phyloP scores from a whole-genome alignment of 2,113 vertebrate species.

The Melospiza georgiana region DNA sequence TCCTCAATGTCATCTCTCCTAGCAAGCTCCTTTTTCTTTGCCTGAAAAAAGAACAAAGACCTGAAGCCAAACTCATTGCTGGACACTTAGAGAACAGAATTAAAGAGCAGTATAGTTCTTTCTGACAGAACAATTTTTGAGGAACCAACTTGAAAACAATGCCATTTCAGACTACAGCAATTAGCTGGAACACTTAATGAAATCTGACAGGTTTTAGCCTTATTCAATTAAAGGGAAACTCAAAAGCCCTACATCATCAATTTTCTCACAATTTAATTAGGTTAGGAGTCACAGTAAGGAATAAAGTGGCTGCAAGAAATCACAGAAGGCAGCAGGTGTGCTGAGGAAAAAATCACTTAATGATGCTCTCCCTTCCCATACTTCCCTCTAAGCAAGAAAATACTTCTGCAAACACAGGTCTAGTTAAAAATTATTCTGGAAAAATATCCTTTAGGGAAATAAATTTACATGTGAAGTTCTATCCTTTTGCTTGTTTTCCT shows the following conservation, averaged over 20 bases:
- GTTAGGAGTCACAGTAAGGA: background rate
- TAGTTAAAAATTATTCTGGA: background rate
- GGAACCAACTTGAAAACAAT: background rate
- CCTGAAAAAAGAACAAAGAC: slow-evolving; percentile 74
- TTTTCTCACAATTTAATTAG: background rate
- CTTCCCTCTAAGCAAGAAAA: background rate
- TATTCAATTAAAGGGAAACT: background rate
- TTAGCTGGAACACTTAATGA: background rate
- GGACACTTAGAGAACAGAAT: slow-evolving; percentile 32
- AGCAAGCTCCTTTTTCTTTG: slow-evolving; percentile 94
- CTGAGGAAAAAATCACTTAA: background rate
- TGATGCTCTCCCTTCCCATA: background rate
- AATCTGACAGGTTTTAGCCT: background rate
- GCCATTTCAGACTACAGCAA: background rate
- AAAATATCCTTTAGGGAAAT: background rate
- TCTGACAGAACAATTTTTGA: background rate
- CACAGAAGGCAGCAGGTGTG: background rate
- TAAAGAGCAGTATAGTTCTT: slow-evolving; percentile 6
- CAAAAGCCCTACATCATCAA: background rate
- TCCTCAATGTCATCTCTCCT: slow-evolving; percentile 92
- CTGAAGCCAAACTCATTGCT: slow-evolving; percentile 31
- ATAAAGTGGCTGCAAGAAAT: background rate
- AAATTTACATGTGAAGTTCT: background rate
- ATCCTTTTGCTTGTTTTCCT: background rate
- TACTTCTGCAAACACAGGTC: background rate